Conservation (phyloP, 2,797 vertebrate genomes). For the Pelodytes ibericus region DNA sequence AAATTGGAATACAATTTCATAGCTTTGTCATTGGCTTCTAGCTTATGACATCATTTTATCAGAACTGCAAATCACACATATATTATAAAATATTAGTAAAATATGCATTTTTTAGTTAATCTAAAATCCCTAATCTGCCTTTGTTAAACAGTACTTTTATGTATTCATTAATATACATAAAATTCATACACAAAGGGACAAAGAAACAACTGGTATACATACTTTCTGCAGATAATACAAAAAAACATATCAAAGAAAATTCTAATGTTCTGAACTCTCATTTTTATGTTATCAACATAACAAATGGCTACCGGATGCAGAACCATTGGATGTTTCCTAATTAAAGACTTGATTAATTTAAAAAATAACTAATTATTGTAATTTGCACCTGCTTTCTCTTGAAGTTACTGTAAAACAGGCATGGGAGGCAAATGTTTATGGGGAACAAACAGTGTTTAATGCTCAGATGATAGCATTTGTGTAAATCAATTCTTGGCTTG, state of each 20-base stretch:
- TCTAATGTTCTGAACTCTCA: neutral
- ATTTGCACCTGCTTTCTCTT: slow-evolving; percentile 7
- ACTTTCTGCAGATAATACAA: too few relatives aligned
- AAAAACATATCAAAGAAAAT: neutral
- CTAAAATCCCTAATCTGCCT: too few relatives aligned
- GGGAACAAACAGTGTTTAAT: slow-evolving; percentile 4
- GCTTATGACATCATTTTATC: too few relatives aligned
- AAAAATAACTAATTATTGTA: neutral
- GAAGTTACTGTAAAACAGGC: neutral
- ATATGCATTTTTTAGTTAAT: too few relatives aligned
- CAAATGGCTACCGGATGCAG: neutral
- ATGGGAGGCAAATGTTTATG: slow-evolving; percentile 15
- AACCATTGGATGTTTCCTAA: neutral
- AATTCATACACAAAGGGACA: too few relatives aligned
- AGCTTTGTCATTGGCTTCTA: too few relatives aligned
- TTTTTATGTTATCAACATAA: neutral
- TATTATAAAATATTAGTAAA: too few relatives aligned
- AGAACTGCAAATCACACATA: too few relatives aligned
- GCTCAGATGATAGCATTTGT: slow-evolving; percentile 22
- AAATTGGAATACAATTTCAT: too few relatives aligned
- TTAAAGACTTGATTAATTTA: neutral
- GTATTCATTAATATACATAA: too few relatives aligned
- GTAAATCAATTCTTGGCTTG: slow-evolving; percentile 35
- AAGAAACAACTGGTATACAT: too few relatives aligned
- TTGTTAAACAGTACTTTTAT: too few relatives aligned